These are phyloP conservation scores for Centropus bengalensis DNA, from an alignment of 2,113 vertebrate genomes.

Conservation along the genomic window DNA sequence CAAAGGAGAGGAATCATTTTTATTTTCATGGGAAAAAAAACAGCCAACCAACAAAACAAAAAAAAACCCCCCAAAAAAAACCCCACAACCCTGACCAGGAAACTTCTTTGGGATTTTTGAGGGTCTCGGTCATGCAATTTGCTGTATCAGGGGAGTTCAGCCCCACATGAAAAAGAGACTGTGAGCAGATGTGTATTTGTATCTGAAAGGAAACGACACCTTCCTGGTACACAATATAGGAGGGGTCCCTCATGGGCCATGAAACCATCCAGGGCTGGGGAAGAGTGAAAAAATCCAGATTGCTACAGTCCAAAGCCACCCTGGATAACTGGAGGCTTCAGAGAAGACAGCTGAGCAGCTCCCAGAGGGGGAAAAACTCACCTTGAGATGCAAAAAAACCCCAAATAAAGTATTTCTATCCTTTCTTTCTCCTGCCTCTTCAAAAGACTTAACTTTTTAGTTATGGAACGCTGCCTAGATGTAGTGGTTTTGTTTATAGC, in stretches of 20 bases:
- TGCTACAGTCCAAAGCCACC: rapidly evolving
- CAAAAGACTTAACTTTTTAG: background rate
- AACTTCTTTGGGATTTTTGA: background rate
- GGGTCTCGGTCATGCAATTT: background rate
- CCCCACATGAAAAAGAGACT: background rate
- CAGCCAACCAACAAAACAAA: no score
- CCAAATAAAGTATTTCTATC: background rate
- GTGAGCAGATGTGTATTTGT: background rate
- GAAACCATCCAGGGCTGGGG: background rate
- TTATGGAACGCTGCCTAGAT: background rate
- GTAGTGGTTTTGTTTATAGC: background rate
- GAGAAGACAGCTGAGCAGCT: background rate
- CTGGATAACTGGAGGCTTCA: background rate
- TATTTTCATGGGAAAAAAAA: background rate
- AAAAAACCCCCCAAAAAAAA: background rate
- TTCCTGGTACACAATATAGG: background rate
- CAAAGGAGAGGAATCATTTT: background rate
- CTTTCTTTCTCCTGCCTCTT: background rate
- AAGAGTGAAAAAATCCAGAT: background rate
- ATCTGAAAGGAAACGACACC: background rate
- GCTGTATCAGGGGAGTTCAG: background rate
- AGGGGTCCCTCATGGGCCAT: rapidly evolving
- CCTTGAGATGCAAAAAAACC: background rate
- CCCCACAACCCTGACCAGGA: rapidly evolving
- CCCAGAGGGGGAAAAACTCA: background rate